Evolutionary conservation across 2,113 vertebrate genomes (phyloP).

Genomic region (Stictonetta naevosa): DNA sequence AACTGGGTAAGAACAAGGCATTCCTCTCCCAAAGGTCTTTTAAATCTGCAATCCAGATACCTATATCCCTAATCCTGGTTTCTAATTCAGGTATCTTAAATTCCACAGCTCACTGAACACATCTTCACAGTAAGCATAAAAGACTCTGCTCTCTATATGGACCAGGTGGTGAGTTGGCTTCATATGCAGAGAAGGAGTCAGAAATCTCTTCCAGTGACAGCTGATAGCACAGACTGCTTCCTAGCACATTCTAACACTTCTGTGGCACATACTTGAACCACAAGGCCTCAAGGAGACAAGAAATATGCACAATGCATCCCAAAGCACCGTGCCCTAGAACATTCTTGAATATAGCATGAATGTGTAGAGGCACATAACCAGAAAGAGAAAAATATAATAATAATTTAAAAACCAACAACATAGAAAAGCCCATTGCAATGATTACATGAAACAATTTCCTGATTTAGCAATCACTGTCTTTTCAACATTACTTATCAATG

Average conservation of each 20-base stretch:
- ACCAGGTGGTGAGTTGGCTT: not conserved
- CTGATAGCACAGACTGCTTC: not conserved
- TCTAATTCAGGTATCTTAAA: not conserved
- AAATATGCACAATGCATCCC: not conserved
- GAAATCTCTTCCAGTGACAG: not conserved
- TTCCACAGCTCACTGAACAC: not conserved
- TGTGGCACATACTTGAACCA: not conserved
- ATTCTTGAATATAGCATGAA: fast-evolving
- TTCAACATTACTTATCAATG: not conserved
- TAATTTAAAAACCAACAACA: not conserved
- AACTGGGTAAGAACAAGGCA: not conserved
- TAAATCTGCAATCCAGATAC: not conserved
- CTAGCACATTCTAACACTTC: not conserved
- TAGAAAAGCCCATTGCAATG: not conserved
- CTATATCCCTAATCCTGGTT: constrained; percentile 27
- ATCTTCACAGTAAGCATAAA: not conserved
- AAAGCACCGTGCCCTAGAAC: not conserved
- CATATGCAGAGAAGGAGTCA: not conserved
- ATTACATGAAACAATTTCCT: not conserved
- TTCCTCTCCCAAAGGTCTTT: not conserved
- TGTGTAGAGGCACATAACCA: not conserved
- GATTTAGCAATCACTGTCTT: not conserved
- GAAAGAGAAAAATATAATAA: not conserved
- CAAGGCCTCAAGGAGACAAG: not conserved
- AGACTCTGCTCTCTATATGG: not conserved